Evolutionary conservation across 2,797 vertebrate species (phyloP).

Genomic region (Leptodactylus fallax): DNA sequence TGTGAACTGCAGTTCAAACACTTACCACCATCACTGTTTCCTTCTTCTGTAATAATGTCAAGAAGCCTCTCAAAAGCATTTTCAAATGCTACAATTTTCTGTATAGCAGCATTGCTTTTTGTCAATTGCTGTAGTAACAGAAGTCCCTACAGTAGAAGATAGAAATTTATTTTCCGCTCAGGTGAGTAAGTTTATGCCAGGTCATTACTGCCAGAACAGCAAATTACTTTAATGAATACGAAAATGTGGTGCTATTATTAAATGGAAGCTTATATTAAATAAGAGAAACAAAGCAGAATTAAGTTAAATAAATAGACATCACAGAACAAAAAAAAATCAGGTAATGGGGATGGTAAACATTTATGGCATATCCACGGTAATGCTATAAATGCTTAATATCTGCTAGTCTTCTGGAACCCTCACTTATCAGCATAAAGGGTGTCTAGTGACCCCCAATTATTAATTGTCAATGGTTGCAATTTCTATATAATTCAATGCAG

Average conservation of each 20-base stretch:
- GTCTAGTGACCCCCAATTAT: no score
- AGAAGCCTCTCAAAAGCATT: slow-evolving; percentile 96
- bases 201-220: not conserved
- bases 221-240: not conserved
- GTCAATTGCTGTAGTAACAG: slow-evolving; percentile 94
- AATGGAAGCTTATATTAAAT: not conserved
- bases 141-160: slow-evolving; percentile 80
- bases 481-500: no score
- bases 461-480: no score
- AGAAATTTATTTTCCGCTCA: not conserved
- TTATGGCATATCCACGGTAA: no score
- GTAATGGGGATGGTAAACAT: no score
- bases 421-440: no score
- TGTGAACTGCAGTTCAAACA: not conserved
- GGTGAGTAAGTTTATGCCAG: not conserved
- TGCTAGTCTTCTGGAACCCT: no score
- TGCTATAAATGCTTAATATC: no score
- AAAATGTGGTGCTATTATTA: not conserved
- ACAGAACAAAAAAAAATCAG: no score
- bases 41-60: slow-evolving; percentile 96
- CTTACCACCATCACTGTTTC: slow-evolving; percentile 95
- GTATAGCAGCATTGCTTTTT: slow-evolving; percentile 96
- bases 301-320: no score
- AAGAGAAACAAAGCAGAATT: no score
- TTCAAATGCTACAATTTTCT: slow-evolving; percentile 99